Conservation (phyloP, 2,797 vertebrate genomes). For the Hephaestus fuliginosus region DNA sequence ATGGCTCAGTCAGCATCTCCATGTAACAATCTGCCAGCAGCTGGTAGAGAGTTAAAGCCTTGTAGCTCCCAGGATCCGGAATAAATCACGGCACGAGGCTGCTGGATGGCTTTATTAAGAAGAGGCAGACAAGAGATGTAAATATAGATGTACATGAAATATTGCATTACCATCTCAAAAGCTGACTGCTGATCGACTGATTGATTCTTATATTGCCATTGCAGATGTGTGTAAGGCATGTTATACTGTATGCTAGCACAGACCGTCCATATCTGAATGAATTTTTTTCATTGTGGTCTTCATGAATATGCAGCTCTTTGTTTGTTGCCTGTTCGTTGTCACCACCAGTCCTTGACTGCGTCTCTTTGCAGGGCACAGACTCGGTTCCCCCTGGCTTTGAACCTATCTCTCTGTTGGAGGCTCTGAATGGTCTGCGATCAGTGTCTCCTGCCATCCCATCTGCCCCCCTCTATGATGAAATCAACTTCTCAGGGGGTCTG, state of each 20-base stretch:
- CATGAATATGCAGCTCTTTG: not conserved
- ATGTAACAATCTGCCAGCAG: not conserved
- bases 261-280: not conserved
- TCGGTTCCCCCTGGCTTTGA: conserved; percentile 96
- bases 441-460: conserved; percentile 91
- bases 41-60: not conserved
- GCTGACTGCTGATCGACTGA: not conserved
- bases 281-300: not conserved
- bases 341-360: not conserved
- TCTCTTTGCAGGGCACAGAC: conserved; percentile 89
- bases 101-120: not conserved
- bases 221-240: not conserved
- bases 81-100: not conserved
- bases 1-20: not conserved
- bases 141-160: not conserved
- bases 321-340: not conserved
- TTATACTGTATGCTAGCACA: not conserved
- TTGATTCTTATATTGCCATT: not conserved
- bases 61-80: not conserved
- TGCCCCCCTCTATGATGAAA: conserved; percentile 95
- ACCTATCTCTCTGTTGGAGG: conserved; percentile 96
- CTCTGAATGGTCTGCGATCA: conserved; percentile 93
- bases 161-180: not conserved
- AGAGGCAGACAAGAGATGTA: not conserved
- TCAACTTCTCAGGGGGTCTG: conserved; percentile 91